Evolutionary conservation across 2,888 invertebrate genomes (phyloP), one percentile per base, ranked within the genome.

Genomic region (Tenodera sinensis): DNA sequence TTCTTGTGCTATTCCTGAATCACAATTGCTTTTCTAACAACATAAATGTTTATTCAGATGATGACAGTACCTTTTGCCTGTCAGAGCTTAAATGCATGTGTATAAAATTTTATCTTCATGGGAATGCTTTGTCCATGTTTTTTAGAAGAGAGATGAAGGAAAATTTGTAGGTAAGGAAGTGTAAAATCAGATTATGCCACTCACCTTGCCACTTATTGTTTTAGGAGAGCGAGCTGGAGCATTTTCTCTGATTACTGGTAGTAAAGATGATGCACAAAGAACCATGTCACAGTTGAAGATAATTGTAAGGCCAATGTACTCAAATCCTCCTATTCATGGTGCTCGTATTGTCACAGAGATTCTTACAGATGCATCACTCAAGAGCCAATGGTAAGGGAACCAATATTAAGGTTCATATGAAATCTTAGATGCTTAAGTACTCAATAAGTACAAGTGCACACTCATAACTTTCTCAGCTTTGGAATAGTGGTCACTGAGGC

Each of bases 251-350:
- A 94, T 98, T 34, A 96, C 97, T 91, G 94, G 95, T 1, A 95
- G 95, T 91, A 95, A 96, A 90, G 97, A 98, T 9, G 97, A 98
- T 92, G 96, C 98, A 1, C 96, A 95, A 9, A 96, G 96, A 91
- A 96, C 98, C 84, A 95, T 98, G 95, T 99, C 99, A 0, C 99
- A 99, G 94, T 93, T 99, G 87, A 99, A 99, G 94, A 99, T 99
- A 92, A 93, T 99, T 91, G 97, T 99, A 92, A 96, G 99, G 91
- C 97, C 98, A 6, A 96, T 99, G 96, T 99, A 99, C 94, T 99
- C 99, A 81, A 99, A 98, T 94, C 99, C 99, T 83, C 99, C 99
- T 0, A 95, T 99, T 91, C 96, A 98, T 93, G 99, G 99, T 47
- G 97, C 98, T 0, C 95, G 98, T 84, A 96, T 99, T 91, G 99